These are phyloP conservation scores for Meteorus cinctellus DNA, from an alignment of 2,888 invertebrate species.

Conservation along the genomic window DNA sequence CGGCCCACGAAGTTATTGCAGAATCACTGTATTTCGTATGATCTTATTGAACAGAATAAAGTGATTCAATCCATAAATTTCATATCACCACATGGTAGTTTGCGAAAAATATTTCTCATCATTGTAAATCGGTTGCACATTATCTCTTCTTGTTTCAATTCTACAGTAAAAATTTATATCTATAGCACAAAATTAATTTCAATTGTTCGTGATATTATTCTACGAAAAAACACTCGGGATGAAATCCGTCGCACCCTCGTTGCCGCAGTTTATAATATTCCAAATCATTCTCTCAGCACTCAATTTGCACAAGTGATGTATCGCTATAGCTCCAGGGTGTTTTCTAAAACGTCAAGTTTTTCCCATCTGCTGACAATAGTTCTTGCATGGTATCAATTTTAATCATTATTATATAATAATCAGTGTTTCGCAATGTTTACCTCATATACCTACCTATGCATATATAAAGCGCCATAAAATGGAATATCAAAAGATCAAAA, in stretches of 20 bases:
- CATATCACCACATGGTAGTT: not conserved
- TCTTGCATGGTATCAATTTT: not conserved
- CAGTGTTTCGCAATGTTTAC: not conserved
- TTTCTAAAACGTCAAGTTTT: not conserved
- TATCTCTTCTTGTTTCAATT: not conserved
- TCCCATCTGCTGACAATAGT: not conserved
- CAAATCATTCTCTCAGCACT: not conserved
- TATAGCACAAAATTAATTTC: too few relatives aligned
- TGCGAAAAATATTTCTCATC: too few relatives aligned
- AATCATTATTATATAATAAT: not conserved
- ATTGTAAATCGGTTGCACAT: too few relatives aligned
- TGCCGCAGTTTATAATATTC: not conserved
- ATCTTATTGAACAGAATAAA: conserved; percentile 8
- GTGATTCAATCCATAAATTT: not conserved
- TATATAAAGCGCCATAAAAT: not conserved
- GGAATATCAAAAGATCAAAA: not conserved
- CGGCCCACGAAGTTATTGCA: not conserved
- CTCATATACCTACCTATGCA: not conserved
- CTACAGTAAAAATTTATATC: not conserved
- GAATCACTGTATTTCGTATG: not conserved
- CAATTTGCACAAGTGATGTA: not conserved
- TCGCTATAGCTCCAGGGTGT: not conserved
- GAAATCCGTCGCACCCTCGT: not conserved
- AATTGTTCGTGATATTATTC: too few relatives aligned
- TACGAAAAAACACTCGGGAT: too few relatives aligned